phyloP scores from a whole-genome alignment of 2,888 invertebrate species.

The Tanytarsus gracilentus region DNA sequence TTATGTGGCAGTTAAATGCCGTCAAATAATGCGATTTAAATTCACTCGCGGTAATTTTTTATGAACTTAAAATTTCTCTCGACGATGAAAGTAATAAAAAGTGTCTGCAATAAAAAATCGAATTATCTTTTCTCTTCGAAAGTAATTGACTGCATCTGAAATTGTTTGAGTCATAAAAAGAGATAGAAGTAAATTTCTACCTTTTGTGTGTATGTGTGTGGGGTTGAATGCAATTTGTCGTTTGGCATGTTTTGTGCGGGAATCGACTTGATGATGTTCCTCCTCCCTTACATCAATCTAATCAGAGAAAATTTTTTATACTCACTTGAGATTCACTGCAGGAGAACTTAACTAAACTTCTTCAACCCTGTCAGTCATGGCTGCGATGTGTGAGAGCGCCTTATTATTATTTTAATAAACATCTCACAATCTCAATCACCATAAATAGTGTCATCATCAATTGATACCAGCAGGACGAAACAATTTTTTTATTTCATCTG shows the following conservation, averaged over 20 bases:
- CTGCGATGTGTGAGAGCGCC: background rate
- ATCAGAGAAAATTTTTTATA: background rate
- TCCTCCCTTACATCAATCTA: slow-evolving; percentile 28
- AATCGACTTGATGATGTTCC: slow-evolving; percentile 2
- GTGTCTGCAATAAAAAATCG: too few species aligned
- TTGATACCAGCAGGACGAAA: slow-evolving; percentile 28
- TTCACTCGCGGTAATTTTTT: too few species aligned
- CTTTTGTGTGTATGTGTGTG: slow-evolving; percentile 14
- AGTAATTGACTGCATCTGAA: too few species aligned
- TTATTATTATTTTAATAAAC: slow-evolving; percentile 29
- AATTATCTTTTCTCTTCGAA: too few species aligned
- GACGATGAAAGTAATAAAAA: too few species aligned
- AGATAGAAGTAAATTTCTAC: too few species aligned
- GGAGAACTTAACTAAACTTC: background rate
- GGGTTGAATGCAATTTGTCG: slow-evolving; percentile 28
- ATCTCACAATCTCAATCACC: slow-evolving; percentile 29
- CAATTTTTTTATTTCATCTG: slow-evolving; percentile 17
- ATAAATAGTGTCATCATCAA: slow-evolving; percentile 29
- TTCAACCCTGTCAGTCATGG: background rate
- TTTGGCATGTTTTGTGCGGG: slow-evolving; percentile 5
- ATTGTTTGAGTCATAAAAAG: too few species aligned
- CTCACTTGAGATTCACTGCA: background rate
- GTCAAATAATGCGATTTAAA: too few species aligned
- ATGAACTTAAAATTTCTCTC: too few species aligned
- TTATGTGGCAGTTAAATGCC: too few species aligned